Evolutionary conservation across 2,113 vertebrate species (phyloP).

Genomic region (Hiodon tergisus): DNA sequence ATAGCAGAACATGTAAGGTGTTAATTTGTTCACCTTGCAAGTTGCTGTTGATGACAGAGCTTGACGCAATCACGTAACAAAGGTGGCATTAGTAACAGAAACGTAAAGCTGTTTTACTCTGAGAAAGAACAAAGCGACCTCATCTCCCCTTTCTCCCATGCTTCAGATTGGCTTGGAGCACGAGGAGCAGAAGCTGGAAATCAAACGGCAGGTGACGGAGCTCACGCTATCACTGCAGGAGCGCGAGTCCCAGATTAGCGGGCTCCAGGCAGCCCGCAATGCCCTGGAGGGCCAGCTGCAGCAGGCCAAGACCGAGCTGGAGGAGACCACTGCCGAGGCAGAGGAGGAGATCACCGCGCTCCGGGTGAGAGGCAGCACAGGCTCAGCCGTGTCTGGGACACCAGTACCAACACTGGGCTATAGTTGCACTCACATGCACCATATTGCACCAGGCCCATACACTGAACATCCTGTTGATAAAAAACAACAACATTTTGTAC

Average conservation of each 20-base stretch:
- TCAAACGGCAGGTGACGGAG: conserved; percentile 92
- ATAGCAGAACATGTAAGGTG: no score
- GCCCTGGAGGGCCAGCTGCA: conserved; percentile 92
- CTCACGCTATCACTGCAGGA: conserved; percentile 92
- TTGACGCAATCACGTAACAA: no score
- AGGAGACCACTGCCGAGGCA: conserved; percentile 93
- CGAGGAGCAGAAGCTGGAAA: conserved; percentile 92
- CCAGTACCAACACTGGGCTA: not conserved
- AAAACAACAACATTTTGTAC: no score
- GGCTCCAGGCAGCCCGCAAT: conserved; percentile 82
- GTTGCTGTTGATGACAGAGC: no score
- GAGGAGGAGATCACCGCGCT: conserved; percentile 97
- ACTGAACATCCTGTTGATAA: not conserved
- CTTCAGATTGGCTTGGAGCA: conserved; percentile 87
- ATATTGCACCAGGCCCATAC: not conserved
- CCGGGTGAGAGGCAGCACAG: conserved; percentile 66
- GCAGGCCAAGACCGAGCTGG: conserved; percentile 91
- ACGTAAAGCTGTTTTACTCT: not conserved
- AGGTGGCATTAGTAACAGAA: not conserved
- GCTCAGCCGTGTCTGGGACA: not conserved
- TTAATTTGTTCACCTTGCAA: no score
- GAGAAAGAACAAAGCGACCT: not conserved
- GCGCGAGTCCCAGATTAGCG: conserved; percentile 88
- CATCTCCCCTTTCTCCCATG: not conserved
- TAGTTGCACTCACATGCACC: not conserved